Evolutionary conservation across 2,113 vertebrate species (phyloP).

Genomic region (Oreochromis niloticus): DNA sequence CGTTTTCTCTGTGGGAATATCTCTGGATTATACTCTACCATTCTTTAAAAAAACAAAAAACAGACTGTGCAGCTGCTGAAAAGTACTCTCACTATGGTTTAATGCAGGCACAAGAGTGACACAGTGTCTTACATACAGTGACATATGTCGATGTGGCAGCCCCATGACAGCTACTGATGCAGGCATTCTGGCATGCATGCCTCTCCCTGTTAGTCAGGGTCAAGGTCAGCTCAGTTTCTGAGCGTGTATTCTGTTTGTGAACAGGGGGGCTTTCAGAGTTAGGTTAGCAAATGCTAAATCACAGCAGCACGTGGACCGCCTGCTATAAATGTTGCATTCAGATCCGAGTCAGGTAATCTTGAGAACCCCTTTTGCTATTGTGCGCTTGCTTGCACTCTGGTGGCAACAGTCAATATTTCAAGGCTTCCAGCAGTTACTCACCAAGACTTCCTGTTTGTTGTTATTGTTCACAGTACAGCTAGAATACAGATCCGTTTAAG

Average conservation of each 20-base stretch:
- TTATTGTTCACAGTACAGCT: neutral
- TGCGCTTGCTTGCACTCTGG: neutral
- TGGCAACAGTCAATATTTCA: neutral
- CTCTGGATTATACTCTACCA: neutral
- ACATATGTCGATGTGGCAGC: neutral
- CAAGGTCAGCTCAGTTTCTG: slow-evolving; percentile 18
- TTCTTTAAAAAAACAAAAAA: neutral
- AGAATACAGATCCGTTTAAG: neutral
- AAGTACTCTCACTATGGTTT: neutral
- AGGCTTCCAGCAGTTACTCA: neutral
- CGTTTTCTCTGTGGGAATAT: neutral
- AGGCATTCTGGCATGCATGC: neutral
- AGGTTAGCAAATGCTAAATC: neutral
- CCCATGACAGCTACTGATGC: neutral
- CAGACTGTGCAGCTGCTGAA: neutral
- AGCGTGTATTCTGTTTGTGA: neutral
- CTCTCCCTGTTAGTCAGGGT: neutral
- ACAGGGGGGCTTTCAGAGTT: neutral
- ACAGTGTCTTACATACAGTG: neutral
- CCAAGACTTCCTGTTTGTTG: neutral
- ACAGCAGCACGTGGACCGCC: neutral
- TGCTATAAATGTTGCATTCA: neutral
- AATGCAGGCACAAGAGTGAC: neutral
- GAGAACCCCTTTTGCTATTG: neutral
- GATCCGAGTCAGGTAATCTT: neutral